Evolutionary conservation across 2,888 invertebrate genomes (phyloP), one percentile per base, ranked within the genome.

Genomic region (Tetanocera ferruginea): DNA sequence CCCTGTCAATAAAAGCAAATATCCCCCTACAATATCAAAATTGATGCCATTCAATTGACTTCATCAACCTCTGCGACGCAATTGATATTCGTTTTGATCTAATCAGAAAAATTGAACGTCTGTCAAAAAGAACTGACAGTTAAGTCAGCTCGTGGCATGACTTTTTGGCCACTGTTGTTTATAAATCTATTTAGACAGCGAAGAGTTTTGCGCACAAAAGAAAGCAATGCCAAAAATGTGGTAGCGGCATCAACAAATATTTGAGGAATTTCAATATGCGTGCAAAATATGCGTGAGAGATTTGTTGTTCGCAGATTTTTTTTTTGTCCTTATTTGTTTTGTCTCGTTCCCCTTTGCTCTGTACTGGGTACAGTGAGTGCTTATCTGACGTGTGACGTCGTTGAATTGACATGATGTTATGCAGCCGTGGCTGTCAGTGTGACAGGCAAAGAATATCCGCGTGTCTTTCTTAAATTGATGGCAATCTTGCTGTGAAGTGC

Each of bases 201-300:
- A 60, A 60, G 28, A 14, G 9, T 17, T 60, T 60, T 28, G 60
- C n/a, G n/a, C 60, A 60, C 25, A 25, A 23, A 14, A 57, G 19
- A 57, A 23, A 9, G 11, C 25, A 60, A 28, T 60, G 28, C 25
- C 3, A 57, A 60, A 60, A 28, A 60, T 60, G 28, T 60, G 25
- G 25, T 28, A 25, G 25, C 60, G 60, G 25, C 60, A 60, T 43
- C 43, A 43, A 43, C 6, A 28, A 60, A 60, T 60, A 60, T 60
- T 60, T 60, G 60, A 60, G 2, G 28, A 60, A 60, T 60, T 60
- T 60, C 25, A 60, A 60, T 60, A 60, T 28, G 60, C 25, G 23
- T 11, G 23, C 25, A 57, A 57, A 28, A 60, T 60, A 23, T 60
- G 60, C 60, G 60, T 60, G 60, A 60, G 60, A 60, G 60, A 60